Conservation (phyloP, 2,113 vertebrate genomes). For the Tenrec ecaudatus region DNA sequence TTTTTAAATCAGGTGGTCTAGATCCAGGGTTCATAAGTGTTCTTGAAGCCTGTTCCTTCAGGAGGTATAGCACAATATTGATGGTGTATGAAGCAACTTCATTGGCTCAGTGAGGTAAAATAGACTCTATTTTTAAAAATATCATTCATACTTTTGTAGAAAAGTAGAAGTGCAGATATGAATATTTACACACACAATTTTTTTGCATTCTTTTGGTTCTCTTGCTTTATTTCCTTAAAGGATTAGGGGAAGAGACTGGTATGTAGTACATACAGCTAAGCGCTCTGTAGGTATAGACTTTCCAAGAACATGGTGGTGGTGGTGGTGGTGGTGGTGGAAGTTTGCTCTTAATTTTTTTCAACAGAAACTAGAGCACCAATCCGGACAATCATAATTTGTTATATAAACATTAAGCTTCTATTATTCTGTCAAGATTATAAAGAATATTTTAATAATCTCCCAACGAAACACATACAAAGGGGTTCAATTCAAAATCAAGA, state of each 20-base stretch:
- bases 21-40: background rate
- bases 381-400: too few relatives aligned
- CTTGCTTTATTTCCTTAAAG: background rate
- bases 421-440: too few relatives aligned
- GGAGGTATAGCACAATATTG: background rate
- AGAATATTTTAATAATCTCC: too few relatives aligned
- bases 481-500: too few relatives aligned
- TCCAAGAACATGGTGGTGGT: background rate
- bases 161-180: background rate
- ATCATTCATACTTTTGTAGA: background rate
- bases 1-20: background rate
- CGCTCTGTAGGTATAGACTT: background rate
- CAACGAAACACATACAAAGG: too few relatives aligned
- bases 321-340: background rate
- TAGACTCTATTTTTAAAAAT: background rate
- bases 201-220: background rate
- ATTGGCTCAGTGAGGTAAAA: background rate
- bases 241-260: background rate
- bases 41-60: background rate
- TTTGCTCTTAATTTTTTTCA: background rate
- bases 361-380: too few relatives aligned
- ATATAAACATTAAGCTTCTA: too few relatives aligned
- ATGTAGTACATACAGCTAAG: background rate
- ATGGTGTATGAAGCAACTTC: background rate
- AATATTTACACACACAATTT: background rate